Base-by-base conservation (phyloP, 2,888 invertebrate genomes). In the Amphipoea lucens region DNA sequence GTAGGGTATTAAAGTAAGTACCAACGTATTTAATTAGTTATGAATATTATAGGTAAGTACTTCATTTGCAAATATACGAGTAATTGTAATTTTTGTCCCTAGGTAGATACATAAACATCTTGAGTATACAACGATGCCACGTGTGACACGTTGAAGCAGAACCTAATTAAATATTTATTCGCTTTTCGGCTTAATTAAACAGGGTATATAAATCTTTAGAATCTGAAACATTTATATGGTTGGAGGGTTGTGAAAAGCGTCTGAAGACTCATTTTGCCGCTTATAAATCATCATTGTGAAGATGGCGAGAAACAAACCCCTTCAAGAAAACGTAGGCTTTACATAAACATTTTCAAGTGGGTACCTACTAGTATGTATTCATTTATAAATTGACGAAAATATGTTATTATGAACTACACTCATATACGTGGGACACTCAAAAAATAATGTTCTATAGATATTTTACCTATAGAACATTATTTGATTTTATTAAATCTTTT, bases 151-250 rank as follows among this genome's bases (percentile, higher is more conserved):
- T 70, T 73, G 40, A 69, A 69, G 54, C 29, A 45, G 42, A 83
- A 66, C 66, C 45, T 66, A 7, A 62, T 72, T 54, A 79, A 84
- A 84, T 80, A 79, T 79, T 67, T 42, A 78, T 84, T 70, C 12
- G 23, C 65, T 54, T 45, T 65, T 69, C 51, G 5, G 73, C 65
- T 79, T 80, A 80, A 80, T 85, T 86, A 87, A 78, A 87, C 78
- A 75, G 36, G 45, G 71, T 40, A 76, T 74, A 74, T 74, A 81
- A 80, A 80, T 73, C 60, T 73, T 70, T 70, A 74, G 40, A 76
- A 69, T n/a, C 63, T 76, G 76, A 75, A 83, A 76, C 68, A 76
- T 76, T 73, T 68, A 60, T 51, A 74, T 62, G 74, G 60, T 51
- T 78, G 48, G 74, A 62, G 29, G 45, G 23, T 67, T 68, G 60